A percentile compares a stretch with the other conserved stretches of the same genome.
Conservation (phyloP, 2,797 vertebrate species). For the Perodicticus potto region DNA sequence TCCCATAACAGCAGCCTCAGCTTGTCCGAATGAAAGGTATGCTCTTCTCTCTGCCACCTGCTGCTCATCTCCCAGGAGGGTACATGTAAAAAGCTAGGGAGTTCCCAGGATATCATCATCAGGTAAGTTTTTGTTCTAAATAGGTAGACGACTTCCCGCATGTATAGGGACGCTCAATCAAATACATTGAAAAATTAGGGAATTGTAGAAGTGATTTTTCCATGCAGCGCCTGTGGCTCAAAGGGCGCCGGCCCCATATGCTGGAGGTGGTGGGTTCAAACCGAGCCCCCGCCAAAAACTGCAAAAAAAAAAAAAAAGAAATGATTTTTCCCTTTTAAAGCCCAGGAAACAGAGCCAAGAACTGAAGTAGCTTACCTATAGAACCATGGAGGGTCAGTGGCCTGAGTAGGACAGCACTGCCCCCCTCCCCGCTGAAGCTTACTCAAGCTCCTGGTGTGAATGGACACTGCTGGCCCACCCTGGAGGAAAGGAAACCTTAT, state of each 20-base stretch:
- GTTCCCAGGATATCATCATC: neutral
- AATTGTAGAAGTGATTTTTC: too few species aligned
- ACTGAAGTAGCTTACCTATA: neutral
- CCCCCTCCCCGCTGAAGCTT: neutral
- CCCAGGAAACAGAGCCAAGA: neutral
- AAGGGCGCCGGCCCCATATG: too few species aligned
- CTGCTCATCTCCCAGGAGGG: neutral
- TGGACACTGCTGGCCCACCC: neutral
- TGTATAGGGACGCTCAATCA: fast-evolving
- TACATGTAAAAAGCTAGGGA: fast-evolving
- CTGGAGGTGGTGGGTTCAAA: too few species aligned
- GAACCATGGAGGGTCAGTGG: neutral
- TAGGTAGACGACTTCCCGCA: neutral
- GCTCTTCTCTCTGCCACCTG: too few species aligned
- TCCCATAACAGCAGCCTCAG: neutral
- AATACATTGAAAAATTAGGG: neutral
- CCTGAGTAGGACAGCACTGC: neutral
- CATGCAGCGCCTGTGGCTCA: too few species aligned
- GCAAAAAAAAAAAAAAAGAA: too few species aligned
- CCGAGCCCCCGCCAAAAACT: too few species aligned
- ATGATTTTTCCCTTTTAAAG: neutral
- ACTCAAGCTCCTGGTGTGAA: fast-evolving
- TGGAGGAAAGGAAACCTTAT: neutral
- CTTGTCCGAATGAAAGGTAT: fast-evolving
- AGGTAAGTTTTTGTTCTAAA: neutral